phyloP scores from a whole-genome alignment of 2,888 invertebrate species.

The Notodonta dromedarius region DNA sequence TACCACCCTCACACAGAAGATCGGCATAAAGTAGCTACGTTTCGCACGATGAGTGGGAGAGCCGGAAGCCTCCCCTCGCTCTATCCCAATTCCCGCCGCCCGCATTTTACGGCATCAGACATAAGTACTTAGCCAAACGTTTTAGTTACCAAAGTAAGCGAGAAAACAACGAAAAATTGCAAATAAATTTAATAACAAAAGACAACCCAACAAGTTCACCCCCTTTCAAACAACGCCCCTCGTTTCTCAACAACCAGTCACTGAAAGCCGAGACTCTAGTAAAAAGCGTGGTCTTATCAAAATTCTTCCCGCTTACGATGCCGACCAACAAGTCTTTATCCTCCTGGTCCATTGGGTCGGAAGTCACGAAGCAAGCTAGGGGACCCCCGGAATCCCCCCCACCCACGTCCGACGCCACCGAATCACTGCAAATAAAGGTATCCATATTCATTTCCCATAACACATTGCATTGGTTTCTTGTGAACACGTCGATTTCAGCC shows the following conservation, averaged over 20 bases:
- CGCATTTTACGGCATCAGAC: no score
- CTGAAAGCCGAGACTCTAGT: slow-evolving; percentile 19
- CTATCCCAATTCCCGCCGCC: no score
- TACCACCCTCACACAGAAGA: no score
- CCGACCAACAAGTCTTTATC: slow-evolving; percentile 54
- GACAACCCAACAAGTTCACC: slow-evolving; percentile 1
- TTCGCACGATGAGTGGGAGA: no score
- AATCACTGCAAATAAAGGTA: slow-evolving; percentile 21
- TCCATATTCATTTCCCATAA: slow-evolving; percentile 58
- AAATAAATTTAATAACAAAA: slow-evolving; percentile 14
- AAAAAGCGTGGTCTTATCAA: slow-evolving; percentile 21
- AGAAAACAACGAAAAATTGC: slow-evolving; percentile 7
- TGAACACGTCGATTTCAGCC: slow-evolving; percentile 48
- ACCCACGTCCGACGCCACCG: slow-evolving; percentile 18
- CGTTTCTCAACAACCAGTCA: slow-evolving; percentile 11
- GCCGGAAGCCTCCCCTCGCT: no score
- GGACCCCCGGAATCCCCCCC: slow-evolving; percentile 68
- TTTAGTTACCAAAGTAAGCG: neutral
- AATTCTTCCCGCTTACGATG: slow-evolving; percentile 30
- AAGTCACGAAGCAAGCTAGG: slow-evolving; percentile 49
- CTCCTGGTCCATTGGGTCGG: slow-evolving; percentile 40
- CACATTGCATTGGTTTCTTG: slow-evolving; percentile 44
- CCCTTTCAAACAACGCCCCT: neutral
- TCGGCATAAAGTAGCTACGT: no score
- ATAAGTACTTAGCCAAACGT: neutral